Evolutionary conservation across 2,113 vertebrate species (phyloP), one percentile per base, ranked within the genome.

Genomic region (Siniperca chuatsi): DNA sequence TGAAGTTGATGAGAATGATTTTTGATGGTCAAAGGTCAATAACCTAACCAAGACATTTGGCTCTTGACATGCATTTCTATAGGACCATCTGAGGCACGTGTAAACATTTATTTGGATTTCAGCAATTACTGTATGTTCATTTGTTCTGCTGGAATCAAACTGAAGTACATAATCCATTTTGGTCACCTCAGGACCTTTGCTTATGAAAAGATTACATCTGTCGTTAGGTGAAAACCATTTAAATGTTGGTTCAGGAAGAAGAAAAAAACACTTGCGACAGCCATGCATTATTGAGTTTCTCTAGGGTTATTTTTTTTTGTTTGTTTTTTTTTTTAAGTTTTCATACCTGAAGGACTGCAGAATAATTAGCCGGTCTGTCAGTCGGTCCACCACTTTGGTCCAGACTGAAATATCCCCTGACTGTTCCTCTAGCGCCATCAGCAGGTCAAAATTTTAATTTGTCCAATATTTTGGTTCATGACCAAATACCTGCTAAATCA

Each of bases 21-120:
- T 77, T 54, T 23, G 10, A 37, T 40, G 42, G 80, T 81, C 78
- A 76, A 65, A 37, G 76, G 73, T 91, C 87, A 88, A 54, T 62
- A 79, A 65, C 64, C 54, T 58, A 37, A 82, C 13, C 6, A 55
- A 75, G 37, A 20, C 48, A 60, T 77, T 66, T 40, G 8, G 13
- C 61, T 65, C 44, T 75, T 78, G 9, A 78, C 62, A 23, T 76
- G 61, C 60, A 82, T 81, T 79, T 71, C 50, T 67, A 64, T 70
- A 29, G 15, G 29, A 65, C 68, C 55, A 85, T 75, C 40, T 81
- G 69, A 67, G 69, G 25, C 48, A 37, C 55, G 25, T 74, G 35
- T 57, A 61, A 82, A 81, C 73, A 76, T 54, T 61, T 21, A 72
- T 64, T 58, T 8, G 42, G 10, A 72, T 62, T 21, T n/a, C 5